Evolutionary conservation across 2,888 invertebrate genomes (phyloP), one percentile per base, ranked within the genome.

Genomic region (Ischnus inquisitorius): DNA sequence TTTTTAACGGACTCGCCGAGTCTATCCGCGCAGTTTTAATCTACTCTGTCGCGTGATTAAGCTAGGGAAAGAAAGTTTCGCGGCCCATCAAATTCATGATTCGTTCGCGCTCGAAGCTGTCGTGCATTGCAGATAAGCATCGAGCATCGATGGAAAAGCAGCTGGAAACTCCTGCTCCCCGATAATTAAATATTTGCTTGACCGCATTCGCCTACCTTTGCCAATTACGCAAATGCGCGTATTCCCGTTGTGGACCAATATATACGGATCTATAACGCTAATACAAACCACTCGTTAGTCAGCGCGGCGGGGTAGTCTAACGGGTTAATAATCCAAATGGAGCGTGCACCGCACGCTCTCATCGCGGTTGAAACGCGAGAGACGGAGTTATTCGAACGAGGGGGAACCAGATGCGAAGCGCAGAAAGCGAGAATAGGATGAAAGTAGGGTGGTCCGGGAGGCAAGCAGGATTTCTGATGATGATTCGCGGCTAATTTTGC

Each of bases 301-400:
- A 41, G 54, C 65, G 57, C 69, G 79, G 64, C 51, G 54, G 19
- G 71, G 57, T 28, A 77, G 39, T 71, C 25, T 71, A 77, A 77
- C 81, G 67, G 76, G 79, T 87, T 89, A 87, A 89, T 88, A 86
- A 89, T 88, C 79, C 57, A 85, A 88, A 88, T 87, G 82, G 83
- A 79, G 69, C 46, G 62, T 62, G 74, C 34, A 64, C 43, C 60
- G 64, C 57, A 86, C 51, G 81, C 81, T 79, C 34, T 62, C 57
- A 75, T n/a, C n/a, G 54, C 62, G 82, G 86, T 72, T 81, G 51
- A 65, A 62, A 3, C 16, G 34, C n/a, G 28, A 28, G 74, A 65
- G 28, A 48, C 51, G 68, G 12, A 14, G 14, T 22, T 28, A 28
- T 57, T 8, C 51, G 51, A 51, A 51, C 51, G 16, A 19, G 8